phyloP scores from a whole-genome alignment of 2,113 vertebrate species.

The Elachura formosa region DNA sequence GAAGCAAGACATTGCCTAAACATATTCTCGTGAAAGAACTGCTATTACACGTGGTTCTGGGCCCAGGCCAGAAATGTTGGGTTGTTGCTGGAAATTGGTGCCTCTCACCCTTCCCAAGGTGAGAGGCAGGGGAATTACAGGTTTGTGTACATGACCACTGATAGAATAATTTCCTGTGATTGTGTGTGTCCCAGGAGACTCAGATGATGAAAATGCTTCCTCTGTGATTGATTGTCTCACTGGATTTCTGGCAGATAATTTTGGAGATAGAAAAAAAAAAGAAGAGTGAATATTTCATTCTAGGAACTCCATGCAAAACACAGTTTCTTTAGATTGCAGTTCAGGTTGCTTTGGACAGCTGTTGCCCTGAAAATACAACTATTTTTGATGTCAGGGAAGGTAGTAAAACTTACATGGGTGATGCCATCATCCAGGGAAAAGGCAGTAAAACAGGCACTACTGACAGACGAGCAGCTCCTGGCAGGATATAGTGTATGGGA shows the following conservation, averaged over 20 bases:
- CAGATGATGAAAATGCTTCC: neutral
- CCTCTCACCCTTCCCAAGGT: neutral
- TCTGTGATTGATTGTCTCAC: neutral
- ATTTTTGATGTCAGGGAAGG: neutral
- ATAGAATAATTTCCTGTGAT: neutral
- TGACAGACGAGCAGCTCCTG: neutral
- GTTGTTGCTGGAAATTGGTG: neutral
- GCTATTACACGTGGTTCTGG: neutral
- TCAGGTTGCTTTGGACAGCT: neutral
- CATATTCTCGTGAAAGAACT: neutral
- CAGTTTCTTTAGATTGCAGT: neutral
- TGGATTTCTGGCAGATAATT: neutral
- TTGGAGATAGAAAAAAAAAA: neutral
- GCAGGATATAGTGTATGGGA: neutral
- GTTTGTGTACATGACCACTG: rapidly evolving
- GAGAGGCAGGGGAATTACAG: neutral
- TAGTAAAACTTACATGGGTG: neutral
- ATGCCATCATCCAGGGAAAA: neutral
- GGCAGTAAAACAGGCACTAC: neutral
- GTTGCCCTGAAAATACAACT: neutral
- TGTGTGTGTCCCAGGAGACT: neutral
- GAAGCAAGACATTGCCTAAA: neutral
- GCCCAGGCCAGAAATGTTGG: neutral
- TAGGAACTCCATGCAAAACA: neutral
- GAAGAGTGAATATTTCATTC: neutral